These are phyloP conservation scores for Drosophila affinis DNA, from an alignment of 2,888 invertebrate species.

Conservation along the genomic window DNA sequence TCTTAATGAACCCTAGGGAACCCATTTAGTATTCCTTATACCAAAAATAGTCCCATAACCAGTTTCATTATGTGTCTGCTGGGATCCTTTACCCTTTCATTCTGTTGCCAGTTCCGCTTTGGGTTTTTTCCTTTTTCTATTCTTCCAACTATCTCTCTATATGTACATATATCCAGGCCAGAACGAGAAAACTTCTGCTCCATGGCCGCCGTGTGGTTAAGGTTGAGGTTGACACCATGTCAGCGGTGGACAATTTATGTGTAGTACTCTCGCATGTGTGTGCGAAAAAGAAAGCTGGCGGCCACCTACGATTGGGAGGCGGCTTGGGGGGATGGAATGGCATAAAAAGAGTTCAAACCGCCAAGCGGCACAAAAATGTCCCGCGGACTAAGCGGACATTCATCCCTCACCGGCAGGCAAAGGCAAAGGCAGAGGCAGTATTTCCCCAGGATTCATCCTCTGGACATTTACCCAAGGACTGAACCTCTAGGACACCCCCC, in stretches of 20 bases:
- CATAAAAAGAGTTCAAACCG: slow-evolving; percentile 17
- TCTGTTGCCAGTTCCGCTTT: slow-evolving; percentile 19
- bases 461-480: not conserved
- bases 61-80: slow-evolving; percentile 5
- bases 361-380: slow-evolving; percentile 24
- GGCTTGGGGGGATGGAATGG: not conserved
- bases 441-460: not conserved
- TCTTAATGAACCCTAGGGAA: too few species aligned
- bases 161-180: slow-evolving; percentile 14
- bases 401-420: not conserved
- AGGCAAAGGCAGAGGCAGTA: not conserved
- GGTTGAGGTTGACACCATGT: slow-evolving; percentile 59
- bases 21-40: too few species aligned
- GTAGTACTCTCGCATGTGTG: slow-evolving; percentile 27
- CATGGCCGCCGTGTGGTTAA: slow-evolving; percentile 24
- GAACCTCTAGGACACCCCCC: not conserved
- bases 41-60: not conserved
- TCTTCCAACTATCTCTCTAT: not conserved
- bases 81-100: not conserved
- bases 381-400: slow-evolving; percentile 49
- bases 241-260: slow-evolving; percentile 62
- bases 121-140: slow-evolving; percentile 2
- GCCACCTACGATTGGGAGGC: not conserved
- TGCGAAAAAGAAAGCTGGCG: slow-evolving; percentile 3
- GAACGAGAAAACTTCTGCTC: slow-evolving; percentile 19